Percentiles rank a stretch among this genome's conserved stretches.
Evolutionary conservation across 2,797 vertebrate species (phyloP).

Genomic region (Syngnathus acus): DNA sequence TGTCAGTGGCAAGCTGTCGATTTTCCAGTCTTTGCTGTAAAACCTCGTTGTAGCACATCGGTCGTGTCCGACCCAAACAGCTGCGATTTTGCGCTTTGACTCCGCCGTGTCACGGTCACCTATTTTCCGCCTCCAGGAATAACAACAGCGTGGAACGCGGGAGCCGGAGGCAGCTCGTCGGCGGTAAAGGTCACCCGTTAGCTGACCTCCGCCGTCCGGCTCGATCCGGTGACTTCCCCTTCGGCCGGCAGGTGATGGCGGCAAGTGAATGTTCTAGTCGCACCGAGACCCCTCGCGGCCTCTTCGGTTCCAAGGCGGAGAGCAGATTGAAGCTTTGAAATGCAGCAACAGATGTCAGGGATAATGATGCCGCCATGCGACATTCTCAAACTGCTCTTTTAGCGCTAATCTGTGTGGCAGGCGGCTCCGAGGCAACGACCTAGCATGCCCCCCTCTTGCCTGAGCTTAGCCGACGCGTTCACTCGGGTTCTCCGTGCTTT

Average conservation of each 20-base stretch:
- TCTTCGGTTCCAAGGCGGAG: constrained; percentile 24
- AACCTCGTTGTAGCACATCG: background rate
- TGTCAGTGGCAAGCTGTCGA: background rate
- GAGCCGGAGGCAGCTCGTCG: constrained; percentile 33
- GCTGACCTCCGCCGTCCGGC: constrained; percentile 28
- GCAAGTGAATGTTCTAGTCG: constrained; percentile 25
- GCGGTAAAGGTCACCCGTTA: constrained; percentile 46
- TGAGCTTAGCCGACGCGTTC: constrained; percentile 19
- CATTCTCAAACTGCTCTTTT: constrained; percentile 37
- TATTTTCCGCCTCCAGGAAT: constrained; percentile 33
- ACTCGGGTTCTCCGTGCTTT: background rate
- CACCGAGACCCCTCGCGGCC: constrained; percentile 15
- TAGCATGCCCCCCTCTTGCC: constrained; percentile 12
- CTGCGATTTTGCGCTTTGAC: constrained; percentile 9
- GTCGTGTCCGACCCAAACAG: background rate
- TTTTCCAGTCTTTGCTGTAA: background rate
- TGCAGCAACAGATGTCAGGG: constrained; percentile 44
- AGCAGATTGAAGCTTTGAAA: constrained; percentile 34
- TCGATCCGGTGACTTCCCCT: constrained; percentile 41
- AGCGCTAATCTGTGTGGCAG: constrained; percentile 35
- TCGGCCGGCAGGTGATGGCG: constrained; percentile 11
- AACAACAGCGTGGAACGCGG: constrained; percentile 31
- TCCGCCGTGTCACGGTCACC: constrained; percentile 24
- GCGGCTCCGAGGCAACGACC: constrained; percentile 19
- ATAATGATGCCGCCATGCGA: constrained; percentile 36